Conservation (phyloP, 2,113 vertebrate genomes). For the Engystomops pustulosus region DNA sequence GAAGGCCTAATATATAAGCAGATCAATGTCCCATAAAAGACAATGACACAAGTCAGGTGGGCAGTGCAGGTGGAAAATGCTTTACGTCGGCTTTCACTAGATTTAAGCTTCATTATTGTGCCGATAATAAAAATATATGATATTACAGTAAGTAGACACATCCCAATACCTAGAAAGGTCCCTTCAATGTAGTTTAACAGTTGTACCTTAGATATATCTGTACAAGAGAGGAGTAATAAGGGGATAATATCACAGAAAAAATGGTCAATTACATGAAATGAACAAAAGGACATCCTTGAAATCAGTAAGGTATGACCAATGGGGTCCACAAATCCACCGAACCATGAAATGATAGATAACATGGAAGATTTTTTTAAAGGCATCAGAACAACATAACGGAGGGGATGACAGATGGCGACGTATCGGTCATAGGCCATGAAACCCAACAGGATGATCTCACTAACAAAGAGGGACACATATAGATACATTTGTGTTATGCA, state of each 20-base stretch:
- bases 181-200: conserved; percentile 63
- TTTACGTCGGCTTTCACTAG: conserved; percentile 39
- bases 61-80: conserved; percentile 9
- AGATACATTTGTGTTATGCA: conserved; percentile 64
- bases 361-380: conserved; percentile 53
- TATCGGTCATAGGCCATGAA: conserved; percentile 18
- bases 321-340: conserved; percentile 60
- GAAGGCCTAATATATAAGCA: conserved; percentile 63
- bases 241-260: conserved; percentile 66
- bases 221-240: conserved; percentile 62
- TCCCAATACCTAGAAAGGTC: conserved; percentile 55
- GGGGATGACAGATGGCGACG: no score
- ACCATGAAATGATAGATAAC: conserved; percentile 59
- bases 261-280: conserved; percentile 62
- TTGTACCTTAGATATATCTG: conserved; percentile 47
- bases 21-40: conserved; percentile 65
- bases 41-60: conserved; percentile 57
- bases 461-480: conserved; percentile 61
- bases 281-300: conserved; percentile 62
- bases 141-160: conserved; percentile 58
- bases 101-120: conserved; percentile 46
- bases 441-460: conserved; percentile 55
- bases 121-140: conserved; percentile 62
- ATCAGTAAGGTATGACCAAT: conserved; percentile 64
- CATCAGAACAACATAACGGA: conserved; percentile 36